phyloP scores from a whole-genome alignment of 2,113 vertebrate species.

The Micromys minutus region DNA sequence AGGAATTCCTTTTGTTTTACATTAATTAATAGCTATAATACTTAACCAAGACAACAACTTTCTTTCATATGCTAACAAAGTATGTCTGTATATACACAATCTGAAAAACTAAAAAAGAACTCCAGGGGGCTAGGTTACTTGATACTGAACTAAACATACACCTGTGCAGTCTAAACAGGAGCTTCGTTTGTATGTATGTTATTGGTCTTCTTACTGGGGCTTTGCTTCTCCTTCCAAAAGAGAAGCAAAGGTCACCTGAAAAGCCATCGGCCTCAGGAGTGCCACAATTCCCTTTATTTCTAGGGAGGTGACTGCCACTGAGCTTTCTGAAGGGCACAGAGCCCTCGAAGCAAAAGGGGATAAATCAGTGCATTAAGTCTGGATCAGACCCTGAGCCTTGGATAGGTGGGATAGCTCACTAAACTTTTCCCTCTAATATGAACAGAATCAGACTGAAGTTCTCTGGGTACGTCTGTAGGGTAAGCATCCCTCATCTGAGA shows the following conservation, averaged over 20 bases:
- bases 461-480: neutral
- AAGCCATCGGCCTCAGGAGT: neutral
- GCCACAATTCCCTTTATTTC: neutral
- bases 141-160: neutral
- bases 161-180: neutral
- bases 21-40: neutral
- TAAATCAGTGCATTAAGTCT: neutral
- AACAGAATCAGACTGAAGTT: neutral
- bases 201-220: neutral
- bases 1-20: conserved; percentile 14
- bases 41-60: neutral
- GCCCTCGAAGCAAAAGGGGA: neutral
- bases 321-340: neutral
- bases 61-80: neutral
- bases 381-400: neutral
- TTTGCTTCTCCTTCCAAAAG: neutral
- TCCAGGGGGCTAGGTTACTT: neutral
- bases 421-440: neutral
- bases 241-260: neutral
- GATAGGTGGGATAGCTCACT: neutral
- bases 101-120: neutral
- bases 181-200: neutral
- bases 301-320: neutral
- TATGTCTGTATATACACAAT: neutral
- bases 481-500: neutral